phyloP scores from a whole-genome alignment of 2,113 vertebrate species.

The Dicerorhinus sumatrensis region DNA sequence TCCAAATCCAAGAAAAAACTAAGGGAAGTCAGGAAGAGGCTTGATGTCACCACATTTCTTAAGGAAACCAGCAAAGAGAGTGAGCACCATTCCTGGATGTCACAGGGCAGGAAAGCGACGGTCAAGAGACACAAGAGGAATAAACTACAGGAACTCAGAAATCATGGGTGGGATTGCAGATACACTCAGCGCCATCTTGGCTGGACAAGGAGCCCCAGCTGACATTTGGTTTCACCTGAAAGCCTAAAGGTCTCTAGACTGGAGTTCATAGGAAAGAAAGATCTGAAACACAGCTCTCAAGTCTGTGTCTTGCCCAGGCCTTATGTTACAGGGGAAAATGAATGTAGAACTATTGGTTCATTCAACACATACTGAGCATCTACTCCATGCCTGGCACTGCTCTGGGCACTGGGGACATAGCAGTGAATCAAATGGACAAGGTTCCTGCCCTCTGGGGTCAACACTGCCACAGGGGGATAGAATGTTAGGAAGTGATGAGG shows the following conservation, averaged over 20 bases:
- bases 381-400: neutral
- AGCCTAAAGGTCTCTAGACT: neutral
- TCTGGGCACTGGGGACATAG: neutral
- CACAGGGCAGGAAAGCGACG: neutral
- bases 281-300: neutral
- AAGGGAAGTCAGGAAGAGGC: neutral
- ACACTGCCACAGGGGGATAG: fast-evolving
- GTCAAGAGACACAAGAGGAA: neutral
- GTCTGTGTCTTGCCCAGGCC: neutral
- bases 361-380: neutral
- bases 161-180: fast-evolving
- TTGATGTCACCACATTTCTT: neutral
- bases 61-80: neutral
- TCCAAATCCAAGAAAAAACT: neutral
- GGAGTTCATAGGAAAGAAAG: neutral
- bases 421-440: neutral
- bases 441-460: neutral
- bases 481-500: neutral
- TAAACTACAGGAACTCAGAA: neutral
- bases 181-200: fast-evolving
- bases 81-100: neutral
- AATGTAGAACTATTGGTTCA: neutral
- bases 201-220: neutral
- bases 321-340: neutral
- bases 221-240: neutral